These are phyloP conservation scores for Drosophila niveifrons DNA, from an alignment of 2,888 invertebrate species.

Conservation along the genomic window DNA sequence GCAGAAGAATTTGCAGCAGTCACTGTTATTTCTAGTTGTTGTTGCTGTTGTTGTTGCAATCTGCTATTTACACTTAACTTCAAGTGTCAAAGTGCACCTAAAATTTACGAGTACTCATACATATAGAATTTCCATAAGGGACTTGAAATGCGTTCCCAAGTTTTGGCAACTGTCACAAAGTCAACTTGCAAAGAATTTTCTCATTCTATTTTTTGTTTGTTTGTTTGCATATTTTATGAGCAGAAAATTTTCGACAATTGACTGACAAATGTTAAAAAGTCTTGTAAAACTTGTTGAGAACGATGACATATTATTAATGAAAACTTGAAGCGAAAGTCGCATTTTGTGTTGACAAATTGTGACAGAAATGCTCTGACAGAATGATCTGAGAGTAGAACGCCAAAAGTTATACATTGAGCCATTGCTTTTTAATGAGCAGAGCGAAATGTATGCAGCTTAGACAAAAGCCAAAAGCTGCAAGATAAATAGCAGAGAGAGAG, in stretches of 20 bases:
- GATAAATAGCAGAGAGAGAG: conserved; percentile 35
- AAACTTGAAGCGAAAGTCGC: conserved; percentile 32
- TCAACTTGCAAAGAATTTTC: conserved; percentile 13
- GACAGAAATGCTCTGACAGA: conserved; percentile 48
- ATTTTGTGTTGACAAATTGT: conserved; percentile 45
- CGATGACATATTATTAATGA: conserved; percentile 59
- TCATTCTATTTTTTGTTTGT: background rate
- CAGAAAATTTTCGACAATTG: conserved; percentile 43
- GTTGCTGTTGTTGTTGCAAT: conserved; percentile 22
- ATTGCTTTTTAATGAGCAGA: conserved; percentile 54
- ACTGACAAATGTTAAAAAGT: conserved; percentile 55
- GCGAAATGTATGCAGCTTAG: conserved; percentile 34
- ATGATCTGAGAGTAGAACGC: conserved; percentile 6
- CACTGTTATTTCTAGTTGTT: conserved; percentile 17
- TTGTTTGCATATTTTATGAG: conserved; percentile 34
- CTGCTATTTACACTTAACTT: conserved; percentile 33
- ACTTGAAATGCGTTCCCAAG: conserved; percentile 3
- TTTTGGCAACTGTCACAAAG: conserved; percentile 39
- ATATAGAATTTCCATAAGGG: conserved; percentile 5
- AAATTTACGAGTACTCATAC: background rate
- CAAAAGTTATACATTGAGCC: conserved; percentile 23
- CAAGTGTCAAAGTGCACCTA: conserved; percentile 47
- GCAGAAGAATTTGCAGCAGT: conserved; percentile 20
- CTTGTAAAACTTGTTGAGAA: conserved; percentile 44
- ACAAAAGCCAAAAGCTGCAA: conserved; percentile 34